Evolutionary conservation across 2,113 vertebrate genomes (phyloP).

Genomic region (Butorides virescens): DNA sequence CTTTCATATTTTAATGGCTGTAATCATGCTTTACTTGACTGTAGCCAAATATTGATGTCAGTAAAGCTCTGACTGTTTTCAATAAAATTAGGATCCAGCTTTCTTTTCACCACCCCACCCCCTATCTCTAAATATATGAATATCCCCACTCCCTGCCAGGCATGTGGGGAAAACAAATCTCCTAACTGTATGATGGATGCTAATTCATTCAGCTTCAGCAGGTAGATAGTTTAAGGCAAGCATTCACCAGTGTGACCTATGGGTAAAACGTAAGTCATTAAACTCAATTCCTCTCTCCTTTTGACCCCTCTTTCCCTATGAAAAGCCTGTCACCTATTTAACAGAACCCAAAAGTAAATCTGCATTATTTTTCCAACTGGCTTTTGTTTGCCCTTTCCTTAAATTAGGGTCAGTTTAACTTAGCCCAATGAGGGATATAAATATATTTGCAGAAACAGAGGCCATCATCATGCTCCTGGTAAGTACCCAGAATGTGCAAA

Average conservation of each 20-base stretch:
- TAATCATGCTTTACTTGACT: conserved; percentile 25
- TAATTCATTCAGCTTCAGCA: background rate
- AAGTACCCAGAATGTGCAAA: background rate
- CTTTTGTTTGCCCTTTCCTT: background rate
- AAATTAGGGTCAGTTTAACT: background rate
- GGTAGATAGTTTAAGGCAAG: background rate
- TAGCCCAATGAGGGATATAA: background rate
- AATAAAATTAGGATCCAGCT: background rate
- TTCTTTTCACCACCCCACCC: background rate
- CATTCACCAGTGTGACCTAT: background rate
- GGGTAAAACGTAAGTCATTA: background rate
- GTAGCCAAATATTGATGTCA: conserved; percentile 7
- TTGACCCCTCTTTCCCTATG: background rate
- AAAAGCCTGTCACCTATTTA: background rate
- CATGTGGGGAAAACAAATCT: background rate
- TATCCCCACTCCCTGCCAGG: background rate
- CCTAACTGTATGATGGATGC: background rate
- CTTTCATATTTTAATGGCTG: conserved; percentile 42
- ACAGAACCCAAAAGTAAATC: background rate
- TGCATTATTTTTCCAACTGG: background rate
- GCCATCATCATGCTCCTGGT: background rate
- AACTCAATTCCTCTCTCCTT: background rate
- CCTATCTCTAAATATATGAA: background rate
- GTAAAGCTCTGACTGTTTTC: background rate
- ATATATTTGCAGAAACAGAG: background rate